phyloP scores from a whole-genome alignment of 1,140 invertebrate species.

The Zaprionus gabonicus region DNA sequence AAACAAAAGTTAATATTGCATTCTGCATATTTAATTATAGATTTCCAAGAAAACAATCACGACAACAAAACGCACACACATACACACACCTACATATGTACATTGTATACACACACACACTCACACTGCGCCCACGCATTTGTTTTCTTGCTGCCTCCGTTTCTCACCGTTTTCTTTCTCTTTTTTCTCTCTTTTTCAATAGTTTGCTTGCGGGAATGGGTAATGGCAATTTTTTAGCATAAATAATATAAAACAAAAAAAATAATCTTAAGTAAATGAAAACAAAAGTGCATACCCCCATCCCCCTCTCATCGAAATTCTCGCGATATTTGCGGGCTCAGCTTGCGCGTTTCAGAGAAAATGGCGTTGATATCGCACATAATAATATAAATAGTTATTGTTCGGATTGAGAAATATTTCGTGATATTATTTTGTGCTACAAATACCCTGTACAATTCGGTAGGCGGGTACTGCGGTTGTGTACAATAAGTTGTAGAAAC shows the following conservation, averaged over 20 bases:
- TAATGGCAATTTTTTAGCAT: conserved; percentile 65
- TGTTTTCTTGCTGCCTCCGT: conserved; percentile 43
- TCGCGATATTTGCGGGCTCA: background rate
- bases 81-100: background rate
- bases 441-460: background rate
- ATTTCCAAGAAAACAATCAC: conserved; percentile 1
- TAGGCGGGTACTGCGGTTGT: background rate
- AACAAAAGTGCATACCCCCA: background rate
- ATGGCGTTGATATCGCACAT: background rate
- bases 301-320: background rate
- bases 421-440: background rate
- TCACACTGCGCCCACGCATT: conserved; percentile 23
- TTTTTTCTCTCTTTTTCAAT: conserved; percentile 60
- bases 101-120: background rate
- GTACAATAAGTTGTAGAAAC: background rate
- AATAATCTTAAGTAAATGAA: conserved; percentile 20
- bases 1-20: conserved; percentile 8
- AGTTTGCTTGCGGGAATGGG: conserved; percentile 76
- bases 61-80: background rate
- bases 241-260: conserved; percentile 19
- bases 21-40: conserved; percentile 19
- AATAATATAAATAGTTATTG: too few species aligned
- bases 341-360: background rate
- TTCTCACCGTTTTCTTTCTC: conserved; percentile 51
- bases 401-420: background rate